Evolutionary conservation across 2,888 invertebrate genomes (phyloP).

Genomic region (Brassicogethes aeneus): DNA sequence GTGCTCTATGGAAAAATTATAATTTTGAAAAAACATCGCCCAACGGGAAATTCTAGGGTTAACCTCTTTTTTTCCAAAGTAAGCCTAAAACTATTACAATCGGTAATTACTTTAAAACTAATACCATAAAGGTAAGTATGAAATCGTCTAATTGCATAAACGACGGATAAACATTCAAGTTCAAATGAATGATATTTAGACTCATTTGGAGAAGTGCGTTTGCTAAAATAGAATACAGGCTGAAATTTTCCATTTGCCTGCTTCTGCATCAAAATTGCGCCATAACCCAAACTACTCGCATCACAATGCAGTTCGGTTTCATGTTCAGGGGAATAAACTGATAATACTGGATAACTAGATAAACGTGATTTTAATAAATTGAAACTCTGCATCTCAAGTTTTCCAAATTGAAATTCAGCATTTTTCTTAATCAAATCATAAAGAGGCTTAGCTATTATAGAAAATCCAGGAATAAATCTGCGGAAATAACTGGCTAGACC

Average conservation of each 20-base stretch:
- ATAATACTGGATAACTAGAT: background rate
- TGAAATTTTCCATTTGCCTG: background rate
- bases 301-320: background rate
- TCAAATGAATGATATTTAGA: too few species aligned
- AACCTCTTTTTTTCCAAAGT: background rate
- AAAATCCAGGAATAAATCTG: background rate
- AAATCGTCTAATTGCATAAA: background rate
- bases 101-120: background rate
- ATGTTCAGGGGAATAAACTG: background rate
- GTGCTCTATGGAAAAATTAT: background rate
- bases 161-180: conserved; percentile 2
- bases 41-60: background rate
- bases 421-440: background rate
- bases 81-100: background rate
- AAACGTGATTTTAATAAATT: background rate
- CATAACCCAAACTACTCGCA: too few species aligned
- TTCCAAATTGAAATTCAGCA: background rate
- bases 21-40: background rate
- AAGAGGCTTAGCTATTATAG: background rate
- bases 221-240: background rate
- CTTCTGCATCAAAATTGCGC: background rate
- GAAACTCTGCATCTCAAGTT: background rate
- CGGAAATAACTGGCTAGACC: background rate
- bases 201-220: background rate
- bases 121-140: background rate